Conservation (phyloP, 2,797 vertebrate species). For the Pagetopsis macropterus region DNA sequence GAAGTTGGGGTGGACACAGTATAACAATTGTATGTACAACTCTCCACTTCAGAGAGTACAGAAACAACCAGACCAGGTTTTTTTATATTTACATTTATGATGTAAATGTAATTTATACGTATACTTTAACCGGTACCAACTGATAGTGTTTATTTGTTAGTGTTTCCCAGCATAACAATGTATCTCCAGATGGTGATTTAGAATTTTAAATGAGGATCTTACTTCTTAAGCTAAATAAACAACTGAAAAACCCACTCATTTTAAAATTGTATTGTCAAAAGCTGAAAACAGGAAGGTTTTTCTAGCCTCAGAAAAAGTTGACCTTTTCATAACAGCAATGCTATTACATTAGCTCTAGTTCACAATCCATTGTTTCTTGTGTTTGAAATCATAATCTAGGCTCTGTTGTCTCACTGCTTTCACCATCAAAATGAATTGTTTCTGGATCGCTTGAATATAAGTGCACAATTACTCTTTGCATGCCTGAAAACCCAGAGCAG, state of each 20-base stretch:
- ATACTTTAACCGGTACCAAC: background rate
- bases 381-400: background rate
- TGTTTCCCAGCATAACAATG: background rate
- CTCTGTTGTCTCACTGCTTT: background rate
- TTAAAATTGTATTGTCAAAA: background rate
- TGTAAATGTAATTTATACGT: no score
- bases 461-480: background rate
- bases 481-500: constrained; percentile 8
- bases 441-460: background rate
- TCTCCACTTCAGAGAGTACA: no score
- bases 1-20: no score
- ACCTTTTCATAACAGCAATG: no score
- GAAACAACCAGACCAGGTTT: no score
- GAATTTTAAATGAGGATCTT: background rate
- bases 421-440: constrained; percentile 1
- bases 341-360: no score
- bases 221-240: no score
- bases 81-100: no score
- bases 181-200: background rate
- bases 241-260: no score
- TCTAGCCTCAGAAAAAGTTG: background rate
- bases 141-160: background rate
- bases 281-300: background rate
- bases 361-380: no score
- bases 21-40: no score